Conservation (phyloP, 2,797 vertebrate species). For the Tachyglossus aculeatus region DNA sequence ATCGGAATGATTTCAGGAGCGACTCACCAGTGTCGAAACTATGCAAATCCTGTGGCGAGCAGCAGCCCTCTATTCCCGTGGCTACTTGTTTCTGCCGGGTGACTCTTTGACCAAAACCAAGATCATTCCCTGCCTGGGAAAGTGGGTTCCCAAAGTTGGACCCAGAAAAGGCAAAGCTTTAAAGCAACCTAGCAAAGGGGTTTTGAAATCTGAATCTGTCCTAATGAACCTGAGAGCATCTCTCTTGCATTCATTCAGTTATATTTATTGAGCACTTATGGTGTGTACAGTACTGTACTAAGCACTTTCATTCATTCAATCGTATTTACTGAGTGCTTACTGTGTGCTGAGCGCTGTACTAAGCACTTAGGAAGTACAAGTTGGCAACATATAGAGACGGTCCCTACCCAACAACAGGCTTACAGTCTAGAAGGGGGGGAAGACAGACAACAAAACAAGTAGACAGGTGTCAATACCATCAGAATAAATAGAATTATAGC, state of each 20-base stretch:
- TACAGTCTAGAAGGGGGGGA: too few relatives aligned
- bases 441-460: too few relatives aligned
- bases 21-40: constrained; percentile 60
- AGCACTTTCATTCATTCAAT: too few relatives aligned
- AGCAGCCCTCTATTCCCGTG: constrained; percentile 62
- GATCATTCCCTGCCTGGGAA: constrained; percentile 9
- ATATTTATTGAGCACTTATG: background rate
- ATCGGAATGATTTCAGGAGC: constrained; percentile 61
- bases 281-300: background rate
- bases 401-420: too few relatives aligned
- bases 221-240: too few relatives aligned
- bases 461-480: too few relatives aligned
- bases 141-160: constrained; percentile 38
- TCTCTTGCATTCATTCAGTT: background rate
- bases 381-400: too few relatives aligned
- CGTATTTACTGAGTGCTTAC: too few relatives aligned
- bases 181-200: constrained; percentile 11
- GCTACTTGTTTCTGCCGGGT: constrained; percentile 43
- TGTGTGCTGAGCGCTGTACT: background rate
- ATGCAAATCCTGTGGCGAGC: constrained; percentile 66
- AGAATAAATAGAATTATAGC: background rate
- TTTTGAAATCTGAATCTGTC: constrained; percentile 3
- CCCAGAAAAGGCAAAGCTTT: background rate
- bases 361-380: too few relatives aligned
- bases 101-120: constrained; percentile 37